A percentile compares a stretch with the other conserved stretches of the same genome.
Evolutionary conservation across 2,113 vertebrate genomes (phyloP).

Genomic region (Circaetus gallicus): DNA sequence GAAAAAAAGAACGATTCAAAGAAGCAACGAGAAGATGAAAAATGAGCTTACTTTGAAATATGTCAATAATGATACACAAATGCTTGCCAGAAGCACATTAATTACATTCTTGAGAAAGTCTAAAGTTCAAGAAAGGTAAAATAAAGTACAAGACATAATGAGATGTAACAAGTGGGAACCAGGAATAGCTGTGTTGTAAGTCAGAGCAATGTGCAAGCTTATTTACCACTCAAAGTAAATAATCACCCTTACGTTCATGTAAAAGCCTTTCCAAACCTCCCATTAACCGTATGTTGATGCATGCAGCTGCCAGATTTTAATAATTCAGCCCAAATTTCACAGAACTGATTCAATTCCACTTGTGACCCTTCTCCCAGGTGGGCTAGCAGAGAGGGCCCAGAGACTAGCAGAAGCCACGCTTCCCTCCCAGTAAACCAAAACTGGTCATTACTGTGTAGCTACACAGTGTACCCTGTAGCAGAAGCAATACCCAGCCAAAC

Average conservation of each 20-base stretch:
- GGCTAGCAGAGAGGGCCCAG: background rate
- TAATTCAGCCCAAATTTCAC: background rate
- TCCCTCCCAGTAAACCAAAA: background rate
- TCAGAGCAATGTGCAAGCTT: background rate
- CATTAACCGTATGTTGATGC: background rate
- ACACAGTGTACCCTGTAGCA: background rate
- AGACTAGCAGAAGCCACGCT: background rate
- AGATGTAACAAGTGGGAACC: background rate
- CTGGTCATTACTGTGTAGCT: background rate
- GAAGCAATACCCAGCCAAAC: background rate
- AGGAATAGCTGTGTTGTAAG: background rate
- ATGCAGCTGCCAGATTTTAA: background rate
- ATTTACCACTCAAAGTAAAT: background rate
- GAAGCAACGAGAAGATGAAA: background rate
- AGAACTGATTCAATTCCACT: background rate
- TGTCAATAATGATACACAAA: background rate
- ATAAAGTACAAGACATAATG: background rate
- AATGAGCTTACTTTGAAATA: conserved; percentile 2
- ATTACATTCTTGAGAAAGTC: background rate
- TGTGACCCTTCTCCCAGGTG: background rate
- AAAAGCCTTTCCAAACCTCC: background rate
- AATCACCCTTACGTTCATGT: background rate
- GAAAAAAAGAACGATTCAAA: background rate
- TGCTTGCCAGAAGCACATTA: background rate
- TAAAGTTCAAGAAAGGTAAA: background rate